These are phyloP conservation scores for Melanocharis versteri DNA, from an alignment of 2,113 vertebrate species.

Conservation along the genomic window DNA sequence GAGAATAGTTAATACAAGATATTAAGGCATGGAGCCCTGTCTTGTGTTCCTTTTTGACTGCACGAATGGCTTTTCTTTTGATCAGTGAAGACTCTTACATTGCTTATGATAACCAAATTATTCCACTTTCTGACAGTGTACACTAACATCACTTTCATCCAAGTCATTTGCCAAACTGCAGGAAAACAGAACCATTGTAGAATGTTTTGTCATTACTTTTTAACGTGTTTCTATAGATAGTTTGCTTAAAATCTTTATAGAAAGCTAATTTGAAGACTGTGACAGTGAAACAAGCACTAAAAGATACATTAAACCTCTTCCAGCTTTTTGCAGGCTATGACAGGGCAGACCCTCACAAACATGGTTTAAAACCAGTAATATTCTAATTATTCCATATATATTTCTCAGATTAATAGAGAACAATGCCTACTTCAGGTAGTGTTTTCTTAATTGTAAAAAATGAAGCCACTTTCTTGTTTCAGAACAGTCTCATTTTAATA, in stretches of 20 bases:
- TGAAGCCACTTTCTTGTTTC: not conserved
- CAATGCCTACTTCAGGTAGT: not conserved
- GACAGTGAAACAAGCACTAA: not conserved
- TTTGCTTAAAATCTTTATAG: not conserved
- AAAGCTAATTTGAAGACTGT: not conserved
- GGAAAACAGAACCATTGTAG: not conserved
- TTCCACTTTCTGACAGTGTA: not conserved
- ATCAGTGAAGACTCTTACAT: not conserved
- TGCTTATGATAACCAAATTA: not conserved
- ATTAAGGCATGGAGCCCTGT: not conserved
- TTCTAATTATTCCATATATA: not conserved
- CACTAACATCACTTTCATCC: not conserved
- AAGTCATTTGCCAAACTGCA: not conserved
- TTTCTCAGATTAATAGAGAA: not conserved
- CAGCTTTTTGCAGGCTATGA: not conserved
- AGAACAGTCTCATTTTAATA: not conserved
- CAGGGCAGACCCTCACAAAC: not conserved
- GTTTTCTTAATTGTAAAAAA: not conserved
- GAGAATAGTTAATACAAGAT: not conserved
- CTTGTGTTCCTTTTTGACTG: not conserved
- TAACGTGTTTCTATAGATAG: not conserved
- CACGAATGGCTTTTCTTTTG: not conserved
- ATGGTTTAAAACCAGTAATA: not conserved
- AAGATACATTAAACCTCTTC: not conserved
- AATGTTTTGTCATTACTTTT: not conserved